Evolutionary conservation across 2,797 vertebrate genomes (phyloP), one percentile per base, ranked within the genome.

Genomic region (Momotus momota): DNA sequence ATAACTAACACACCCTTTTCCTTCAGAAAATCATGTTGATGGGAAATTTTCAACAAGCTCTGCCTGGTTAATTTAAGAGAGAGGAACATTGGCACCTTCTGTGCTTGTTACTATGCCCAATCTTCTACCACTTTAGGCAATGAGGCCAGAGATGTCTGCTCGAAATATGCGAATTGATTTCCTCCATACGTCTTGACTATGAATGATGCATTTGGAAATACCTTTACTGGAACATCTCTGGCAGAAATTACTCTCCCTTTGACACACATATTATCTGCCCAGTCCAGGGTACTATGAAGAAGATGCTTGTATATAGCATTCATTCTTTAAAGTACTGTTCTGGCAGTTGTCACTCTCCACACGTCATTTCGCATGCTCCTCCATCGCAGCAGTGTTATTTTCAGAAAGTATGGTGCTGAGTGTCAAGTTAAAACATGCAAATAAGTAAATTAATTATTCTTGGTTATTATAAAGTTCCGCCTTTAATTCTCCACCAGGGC

Each of bases 381-480:
- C 21, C 26, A 48, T 12, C 73, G 60, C 51, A 86, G 40, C 38
- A 88, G 57, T 52, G 45, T 57, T 81, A 33, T 49, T 21, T 73
- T 90, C 78, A 57, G 38, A 52, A 35, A 52, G 27, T 15, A 31
- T 22, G 43, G 31, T 52, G 48, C 12, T 46, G 48, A 61, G 25
- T 35, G 33, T 84, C 51, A 81, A 60, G 41, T 81, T 69, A 77
- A 88, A 91, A 84, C 15, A 80, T 29, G 58, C 9, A 86, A 94
- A 91, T 54, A 77, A 87, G 14, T 4, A 69, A 85, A 83, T 67
- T 54, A 66, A 74, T 94, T 81, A 61, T 49, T 29, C 41, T 49
- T n/a, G 45, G 31, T 82, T 79, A 51, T 78, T 81, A 72, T 33
- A 58, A 90, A 81, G 91, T 93, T 87, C 60, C 93, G 41, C 69